phyloP scores from a whole-genome alignment of 2,888 invertebrate genomes.

The Aporophyla lueneburgensis region DNA sequence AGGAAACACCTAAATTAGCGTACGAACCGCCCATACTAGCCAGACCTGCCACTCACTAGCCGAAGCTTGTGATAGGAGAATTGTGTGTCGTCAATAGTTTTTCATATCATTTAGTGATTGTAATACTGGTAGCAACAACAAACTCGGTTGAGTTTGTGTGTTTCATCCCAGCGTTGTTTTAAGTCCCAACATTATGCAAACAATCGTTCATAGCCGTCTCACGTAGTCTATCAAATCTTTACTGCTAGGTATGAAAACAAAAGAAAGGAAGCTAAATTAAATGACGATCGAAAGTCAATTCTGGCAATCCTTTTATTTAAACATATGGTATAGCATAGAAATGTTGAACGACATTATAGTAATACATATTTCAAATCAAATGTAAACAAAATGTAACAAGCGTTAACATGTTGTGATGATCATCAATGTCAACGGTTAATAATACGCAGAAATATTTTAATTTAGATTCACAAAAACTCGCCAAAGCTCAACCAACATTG shows the following conservation, averaged over 20 bases:
- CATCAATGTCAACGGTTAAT: conserved; percentile 50
- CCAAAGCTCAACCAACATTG: conserved; percentile 44
- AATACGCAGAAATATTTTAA: conserved; percentile 50
- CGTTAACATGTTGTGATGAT: conserved; percentile 42
- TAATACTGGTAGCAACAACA: neutral
- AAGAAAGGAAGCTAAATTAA: neutral
- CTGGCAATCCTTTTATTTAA: too few relatives aligned
- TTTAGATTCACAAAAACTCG: conserved; percentile 32
- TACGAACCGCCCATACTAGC: too few relatives aligned
- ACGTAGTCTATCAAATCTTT: neutral
- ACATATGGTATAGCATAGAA: neutral
- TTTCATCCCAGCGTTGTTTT: neutral
- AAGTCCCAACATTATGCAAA: neutral
- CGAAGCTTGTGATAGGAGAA: neutral
- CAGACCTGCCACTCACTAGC: too few relatives aligned
- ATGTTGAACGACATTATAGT: conserved; percentile 25
- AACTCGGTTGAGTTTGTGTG: neutral
- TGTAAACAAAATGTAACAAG: conserved; percentile 39
- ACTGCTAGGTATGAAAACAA: neutral
- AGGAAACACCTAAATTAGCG: too few relatives aligned
- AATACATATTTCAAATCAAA: conserved; percentile 24
- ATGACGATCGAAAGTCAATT: too few relatives aligned
- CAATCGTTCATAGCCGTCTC: neutral
- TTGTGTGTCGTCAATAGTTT: neutral
- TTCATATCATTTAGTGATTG: neutral